Conservation (phyloP, 2,797 vertebrate genomes). For the Falco berigora region DNA sequence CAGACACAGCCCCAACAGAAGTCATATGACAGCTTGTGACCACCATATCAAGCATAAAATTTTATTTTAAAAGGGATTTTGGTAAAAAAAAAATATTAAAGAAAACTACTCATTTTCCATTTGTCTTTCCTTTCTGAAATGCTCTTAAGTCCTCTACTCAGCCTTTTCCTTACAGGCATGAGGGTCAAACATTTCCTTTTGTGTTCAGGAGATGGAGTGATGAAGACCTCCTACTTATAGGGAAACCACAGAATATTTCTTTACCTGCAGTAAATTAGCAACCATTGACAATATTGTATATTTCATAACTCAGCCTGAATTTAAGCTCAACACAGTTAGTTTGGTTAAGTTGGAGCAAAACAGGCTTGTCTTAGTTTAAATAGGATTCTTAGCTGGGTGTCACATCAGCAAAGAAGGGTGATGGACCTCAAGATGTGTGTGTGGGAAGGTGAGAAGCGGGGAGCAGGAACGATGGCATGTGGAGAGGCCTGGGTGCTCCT, state of each 20-base stretch:
- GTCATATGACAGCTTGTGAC: neutral
- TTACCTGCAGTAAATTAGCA: neutral
- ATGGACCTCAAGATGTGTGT: neutral
- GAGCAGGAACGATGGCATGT: fast-evolving
- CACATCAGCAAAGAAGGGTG: neutral
- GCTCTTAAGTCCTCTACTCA: neutral
- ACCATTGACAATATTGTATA: neutral
- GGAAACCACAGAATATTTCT: neutral
- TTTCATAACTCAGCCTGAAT: neutral
- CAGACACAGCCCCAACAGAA: neutral
- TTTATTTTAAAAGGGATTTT: neutral
- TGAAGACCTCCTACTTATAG: neutral
- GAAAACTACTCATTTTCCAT: neutral
- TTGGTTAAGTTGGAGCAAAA: neutral
- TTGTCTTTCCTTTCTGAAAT: neutral
- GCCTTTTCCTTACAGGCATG: neutral
- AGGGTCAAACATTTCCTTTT: neutral
- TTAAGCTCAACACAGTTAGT: neutral
- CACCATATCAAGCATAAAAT: neutral
- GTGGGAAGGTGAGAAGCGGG: neutral
- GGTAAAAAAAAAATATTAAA: neutral
- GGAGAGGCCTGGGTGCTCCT: neutral
- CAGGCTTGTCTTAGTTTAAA: neutral
- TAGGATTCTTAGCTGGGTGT: neutral
- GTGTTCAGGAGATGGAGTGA: neutral